Base-by-base conservation (phyloP, 2,888 invertebrate species). In the Xylota sylvarum region DNA sequence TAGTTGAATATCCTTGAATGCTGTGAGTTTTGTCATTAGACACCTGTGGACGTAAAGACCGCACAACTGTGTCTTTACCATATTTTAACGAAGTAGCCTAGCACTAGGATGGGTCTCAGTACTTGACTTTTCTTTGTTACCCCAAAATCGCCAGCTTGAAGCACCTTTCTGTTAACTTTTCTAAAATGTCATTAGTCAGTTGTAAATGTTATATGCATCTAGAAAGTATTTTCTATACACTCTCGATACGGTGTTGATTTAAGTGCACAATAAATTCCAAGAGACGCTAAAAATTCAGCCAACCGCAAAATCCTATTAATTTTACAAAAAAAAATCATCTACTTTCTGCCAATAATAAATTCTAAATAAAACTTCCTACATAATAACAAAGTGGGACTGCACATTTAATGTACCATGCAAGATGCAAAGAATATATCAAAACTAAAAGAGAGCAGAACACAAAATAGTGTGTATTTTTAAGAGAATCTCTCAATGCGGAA, bases 321-420 rank as follows among this genome's bases (percentile, higher is more conserved):
- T 65, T 23, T 23, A 50, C 35, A 50, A 23, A 19, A 35, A 4
- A 35, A 5, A 35, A 50, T 19, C 23, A 23, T 50, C 19, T 37
- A 23, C 9, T 35, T 50, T 35, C 9, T 65, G 65, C 19, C 65
- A 65, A 48, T 48, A 65, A 32, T n/a, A 19, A 23, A 65, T 65
- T 32, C 17, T 32, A 14, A 35, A 50, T 23, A 35, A 4, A 65
- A 65, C 7, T 30, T 46, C 10, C 7, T 43, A 23, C 23, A 23
- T 23, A 23, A 30, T 4, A n/a, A 9, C 4, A n/a, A 10, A 48
- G 6, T 65, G 17, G 1, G 23, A n/a, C 1, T 62, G 4, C 4
- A 40, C 3, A n/a, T 14, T 30, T 30, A 46, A 27, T 27, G 62
- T 37, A 32, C 9, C 30, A 23, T 19, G 19, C 23, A 40, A 40